phyloP scores from a whole-genome alignment of 2,888 invertebrate genomes.

The Uloborus plumipes region DNA sequence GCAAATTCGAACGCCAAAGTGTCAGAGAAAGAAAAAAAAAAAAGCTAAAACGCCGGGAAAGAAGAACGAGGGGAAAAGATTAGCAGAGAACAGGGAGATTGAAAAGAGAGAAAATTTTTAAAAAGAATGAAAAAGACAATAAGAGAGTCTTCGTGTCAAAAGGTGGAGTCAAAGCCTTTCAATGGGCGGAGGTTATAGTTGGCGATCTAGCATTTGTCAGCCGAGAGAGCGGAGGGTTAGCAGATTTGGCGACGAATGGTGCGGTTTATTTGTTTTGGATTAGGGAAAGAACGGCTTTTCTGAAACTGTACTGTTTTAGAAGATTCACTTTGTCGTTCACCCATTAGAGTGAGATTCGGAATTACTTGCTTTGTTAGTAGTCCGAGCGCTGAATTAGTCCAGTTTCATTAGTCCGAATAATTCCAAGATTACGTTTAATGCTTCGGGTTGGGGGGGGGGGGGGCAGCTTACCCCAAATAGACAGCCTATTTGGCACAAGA shows the following conservation, averaged over 20 bases:
- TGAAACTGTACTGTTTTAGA: no score
- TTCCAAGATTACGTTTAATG: no score
- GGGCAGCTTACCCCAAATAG: no score
- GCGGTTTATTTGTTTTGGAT: no score
- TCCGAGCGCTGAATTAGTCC: no score
- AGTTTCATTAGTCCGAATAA: no score
- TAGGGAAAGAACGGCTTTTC: no score
- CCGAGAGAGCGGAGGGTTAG: not conserved
- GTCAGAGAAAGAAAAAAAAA: conserved; percentile 10
- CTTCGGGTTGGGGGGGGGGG: no score
- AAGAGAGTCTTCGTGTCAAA: conserved; percentile 35
- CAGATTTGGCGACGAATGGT: conserved; percentile 1
- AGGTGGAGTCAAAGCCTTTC: conserved; percentile 46
- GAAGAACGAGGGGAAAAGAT: conserved; percentile 12
- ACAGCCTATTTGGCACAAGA: no score
- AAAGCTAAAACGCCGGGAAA: not conserved
- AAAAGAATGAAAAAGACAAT: conserved; percentile 37
- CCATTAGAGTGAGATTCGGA: no score
- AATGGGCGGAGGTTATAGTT: conserved; percentile 57
- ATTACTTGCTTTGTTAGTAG: no score
- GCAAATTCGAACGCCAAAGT: conserved; percentile 4
- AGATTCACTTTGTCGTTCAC: no score
- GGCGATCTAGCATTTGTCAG: conserved; percentile 60
- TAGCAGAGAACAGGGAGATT: conserved; percentile 31
- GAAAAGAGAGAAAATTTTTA: conserved; percentile 25